Conservation (phyloP, 2,113 vertebrate genomes). For the Bettongia penicillata region DNA sequence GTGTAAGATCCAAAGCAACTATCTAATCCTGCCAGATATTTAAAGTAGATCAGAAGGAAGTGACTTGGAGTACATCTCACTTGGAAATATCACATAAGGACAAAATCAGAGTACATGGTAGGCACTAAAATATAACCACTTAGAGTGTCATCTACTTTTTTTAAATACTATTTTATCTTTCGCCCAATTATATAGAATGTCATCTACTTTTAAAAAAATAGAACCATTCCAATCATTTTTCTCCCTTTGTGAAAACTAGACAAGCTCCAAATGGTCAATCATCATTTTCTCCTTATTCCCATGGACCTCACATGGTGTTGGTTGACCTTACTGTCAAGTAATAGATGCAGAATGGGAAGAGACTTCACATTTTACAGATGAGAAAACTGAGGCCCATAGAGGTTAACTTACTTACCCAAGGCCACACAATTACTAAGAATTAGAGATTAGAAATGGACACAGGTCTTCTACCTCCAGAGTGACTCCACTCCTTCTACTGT, state of each 20-base stretch:
- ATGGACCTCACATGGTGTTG: background rate
- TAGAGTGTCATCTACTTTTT: constrained; percentile 19
- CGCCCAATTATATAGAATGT: background rate
- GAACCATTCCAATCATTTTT: background rate
- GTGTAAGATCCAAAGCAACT: constrained; percentile 32
- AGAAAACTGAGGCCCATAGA: background rate
- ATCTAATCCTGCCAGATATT: background rate
- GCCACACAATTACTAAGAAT: background rate
- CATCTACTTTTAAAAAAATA: background rate
- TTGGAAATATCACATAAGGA: background rate
- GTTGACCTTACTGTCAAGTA: background rate
- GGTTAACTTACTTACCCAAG: background rate
- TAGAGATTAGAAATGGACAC: background rate
- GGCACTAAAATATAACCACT: background rate
- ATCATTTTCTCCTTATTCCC: background rate
- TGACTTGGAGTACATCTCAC: constrained; percentile 12
- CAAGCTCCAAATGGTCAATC: constrained; percentile 29
- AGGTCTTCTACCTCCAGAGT: background rate
- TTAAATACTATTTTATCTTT: background rate
- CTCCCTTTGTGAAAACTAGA: constrained; percentile 36
- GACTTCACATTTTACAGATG: background rate
- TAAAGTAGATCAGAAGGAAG: constrained; percentile 9
- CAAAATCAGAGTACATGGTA: background rate
- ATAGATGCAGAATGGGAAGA: background rate
- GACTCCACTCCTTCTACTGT: background rate